Evolutionary conservation across 1,140 invertebrate species (phyloP).

Genomic region (Laupala kohalensis): DNA sequence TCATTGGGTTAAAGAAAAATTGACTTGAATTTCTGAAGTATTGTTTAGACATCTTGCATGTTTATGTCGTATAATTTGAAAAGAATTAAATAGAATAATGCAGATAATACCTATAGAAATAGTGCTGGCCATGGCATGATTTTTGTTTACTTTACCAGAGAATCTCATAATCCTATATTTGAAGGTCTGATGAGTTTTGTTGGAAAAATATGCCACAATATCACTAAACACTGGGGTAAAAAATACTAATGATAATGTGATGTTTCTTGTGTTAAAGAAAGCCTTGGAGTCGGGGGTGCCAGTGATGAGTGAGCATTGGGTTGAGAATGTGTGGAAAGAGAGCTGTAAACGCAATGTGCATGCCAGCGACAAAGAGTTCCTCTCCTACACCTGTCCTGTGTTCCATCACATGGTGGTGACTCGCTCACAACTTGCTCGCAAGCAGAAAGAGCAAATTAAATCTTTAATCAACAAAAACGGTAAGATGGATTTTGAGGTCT

Average conservation of each 20-base stretch:
- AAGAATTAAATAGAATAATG: too few species aligned
- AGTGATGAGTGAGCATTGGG: conserved; percentile 67
- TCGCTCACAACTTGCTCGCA: conserved; percentile 53
- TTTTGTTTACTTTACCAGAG: too few species aligned
- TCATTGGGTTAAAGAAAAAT: too few species aligned
- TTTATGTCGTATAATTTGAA: too few species aligned
- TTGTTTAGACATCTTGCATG: too few species aligned
- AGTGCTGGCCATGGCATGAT: too few species aligned
- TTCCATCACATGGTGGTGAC: conserved; percentile 69
- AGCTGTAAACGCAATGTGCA: conserved; percentile 44
- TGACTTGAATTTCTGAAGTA: too few species aligned
- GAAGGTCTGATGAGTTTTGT: too few species aligned
- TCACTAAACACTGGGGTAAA: too few species aligned
- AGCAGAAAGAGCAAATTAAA: conserved; percentile 55
- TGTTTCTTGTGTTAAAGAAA: conserved; percentile 36
- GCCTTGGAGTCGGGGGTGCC: conserved; percentile 55
- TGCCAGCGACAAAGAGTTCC: conserved; percentile 47
- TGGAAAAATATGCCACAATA: too few species aligned
- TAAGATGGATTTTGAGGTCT: conserved; percentile 11
- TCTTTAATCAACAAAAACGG: conserved; percentile 59
- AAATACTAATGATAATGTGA: conserved; percentile 15
- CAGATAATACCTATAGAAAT: too few species aligned
- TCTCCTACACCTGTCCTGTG: conserved; percentile 53
- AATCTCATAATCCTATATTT: too few species aligned
- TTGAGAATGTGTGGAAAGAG: conserved; percentile 61